phyloP scores from a whole-genome alignment of 2,113 vertebrate species.

The Nesoenas mayeri region DNA sequence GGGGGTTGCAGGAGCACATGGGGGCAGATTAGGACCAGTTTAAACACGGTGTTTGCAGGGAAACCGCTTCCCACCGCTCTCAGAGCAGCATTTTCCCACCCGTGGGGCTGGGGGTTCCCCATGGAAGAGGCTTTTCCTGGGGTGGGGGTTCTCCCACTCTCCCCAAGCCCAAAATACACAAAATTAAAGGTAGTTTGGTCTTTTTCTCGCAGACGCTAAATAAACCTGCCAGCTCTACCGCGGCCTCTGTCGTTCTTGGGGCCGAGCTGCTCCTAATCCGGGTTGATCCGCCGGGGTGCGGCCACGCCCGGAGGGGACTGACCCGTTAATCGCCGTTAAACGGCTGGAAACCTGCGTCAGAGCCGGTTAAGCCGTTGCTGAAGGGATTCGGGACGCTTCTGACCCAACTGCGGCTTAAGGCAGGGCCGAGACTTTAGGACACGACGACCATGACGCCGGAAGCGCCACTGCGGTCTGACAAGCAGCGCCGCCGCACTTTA shows the following conservation, averaged over 20 bases:
- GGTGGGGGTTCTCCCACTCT: too few relatives aligned
- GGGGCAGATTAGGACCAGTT: rapidly evolving
- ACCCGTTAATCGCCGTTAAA: neutral
- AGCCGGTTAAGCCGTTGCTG: neutral
- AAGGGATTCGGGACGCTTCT: neutral
- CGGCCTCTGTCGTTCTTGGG: neutral
- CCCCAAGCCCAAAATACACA: neutral
- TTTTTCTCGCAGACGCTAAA: neutral
- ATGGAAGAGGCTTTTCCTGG: neutral
- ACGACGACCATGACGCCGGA: rapidly evolving
- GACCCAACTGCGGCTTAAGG: neutral
- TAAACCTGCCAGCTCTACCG: neutral
- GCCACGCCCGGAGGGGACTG: neutral
- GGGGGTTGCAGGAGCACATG: rapidly evolving
- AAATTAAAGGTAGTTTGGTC: neutral
- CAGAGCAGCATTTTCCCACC: rapidly evolving
- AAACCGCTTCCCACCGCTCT: rapidly evolving
- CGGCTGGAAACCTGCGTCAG: neutral
- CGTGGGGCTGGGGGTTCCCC: too few relatives aligned
- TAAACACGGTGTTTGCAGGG: rapidly evolving
- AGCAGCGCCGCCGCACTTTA: too few relatives aligned
- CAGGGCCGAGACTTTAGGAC: rapidly evolving
- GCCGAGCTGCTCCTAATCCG: neutral
- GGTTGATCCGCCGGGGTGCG: neutral
- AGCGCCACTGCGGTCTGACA: too few relatives aligned